Base-by-base conservation (phyloP, 2,113 vertebrate genomes). In the Scatophagus argus region DNA sequence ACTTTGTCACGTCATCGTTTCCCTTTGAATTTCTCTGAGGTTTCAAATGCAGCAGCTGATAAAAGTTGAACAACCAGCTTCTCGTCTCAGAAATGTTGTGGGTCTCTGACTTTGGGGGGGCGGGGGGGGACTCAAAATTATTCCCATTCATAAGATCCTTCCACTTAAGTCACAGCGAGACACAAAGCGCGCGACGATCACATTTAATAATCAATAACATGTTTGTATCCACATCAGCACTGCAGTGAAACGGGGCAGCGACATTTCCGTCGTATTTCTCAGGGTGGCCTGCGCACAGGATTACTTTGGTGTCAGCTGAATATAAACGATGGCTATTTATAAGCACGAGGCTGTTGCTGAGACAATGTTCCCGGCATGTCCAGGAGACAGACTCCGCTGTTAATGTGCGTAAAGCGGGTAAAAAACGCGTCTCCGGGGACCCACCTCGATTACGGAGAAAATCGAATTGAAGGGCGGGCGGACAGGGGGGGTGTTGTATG, bases 271-370 rank as follows among this genome's bases (percentile, higher is more conserved):
- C 38, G 76, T 86, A 65, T 84, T 85, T 85, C 54, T 87, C 79
- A 73, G 51, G 38, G 43, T 65, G 77, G 71, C 60, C 61, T 81
- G 31, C 80, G 88, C 87, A 72, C 90, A 93, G 91, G 92, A 88
- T 92, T 92, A 94, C 91, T 62, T 74, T 78, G 80, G 88, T 85
- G 90, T 87, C 93, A 90, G 91, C 87, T 89, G 89, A 88, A 92
- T 89, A 91, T 91, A 93, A 92, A 92, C 85, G 49, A 67, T 54
- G 61, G 56, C 89, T 94, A 93, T 93, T 94, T 93, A 89, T 93
- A 94, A 84, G 85, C 75, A 83, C 47, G 14, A 86, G 82, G 84
- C 74, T 85, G 89, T 88, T 82, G 70, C 88, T 86, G 66, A 87
- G 88, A 89, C 91, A 88, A 87, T 88, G 87, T 91, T 85, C 44